Evolutionary conservation across 2,888 invertebrate species (phyloP).

Genomic region (Eristalis arbustorum): DNA sequence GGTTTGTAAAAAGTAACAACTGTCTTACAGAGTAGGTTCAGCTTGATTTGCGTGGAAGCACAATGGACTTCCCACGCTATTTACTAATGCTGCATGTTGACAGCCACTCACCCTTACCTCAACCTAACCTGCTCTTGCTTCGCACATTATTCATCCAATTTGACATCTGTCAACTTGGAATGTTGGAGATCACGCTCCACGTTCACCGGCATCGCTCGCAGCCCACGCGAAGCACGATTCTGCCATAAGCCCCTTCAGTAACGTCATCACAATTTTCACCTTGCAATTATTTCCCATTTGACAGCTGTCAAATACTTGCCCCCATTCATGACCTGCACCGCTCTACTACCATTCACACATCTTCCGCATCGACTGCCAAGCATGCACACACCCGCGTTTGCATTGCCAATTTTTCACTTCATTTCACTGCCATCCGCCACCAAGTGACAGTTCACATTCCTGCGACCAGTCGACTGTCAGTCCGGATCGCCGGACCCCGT

Average conservation of each 20-base stretch:
- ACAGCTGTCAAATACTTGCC: not conserved
- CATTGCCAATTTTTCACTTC: not conserved
- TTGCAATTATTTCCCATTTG: not conserved
- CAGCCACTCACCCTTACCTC: no score
- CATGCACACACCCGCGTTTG: not conserved
- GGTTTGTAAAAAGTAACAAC: no score
- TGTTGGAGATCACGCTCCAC: no score
- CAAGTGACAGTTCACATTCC: not conserved
- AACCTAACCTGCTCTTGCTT: no score
- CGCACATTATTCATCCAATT: no score
- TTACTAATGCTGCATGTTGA: no score
- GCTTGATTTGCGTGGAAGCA: no score
- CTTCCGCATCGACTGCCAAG: not conserved
- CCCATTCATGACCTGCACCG: not conserved
- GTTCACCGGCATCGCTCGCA: no score
- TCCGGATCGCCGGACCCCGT: not conserved
- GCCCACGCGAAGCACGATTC: not conserved
- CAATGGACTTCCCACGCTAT: no score
- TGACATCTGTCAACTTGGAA: no score
- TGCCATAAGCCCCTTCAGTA: not conserved
- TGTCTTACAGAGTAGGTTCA: no score
- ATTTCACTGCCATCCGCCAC: not conserved
- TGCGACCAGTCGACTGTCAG: not conserved
- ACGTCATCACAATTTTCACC: not conserved
- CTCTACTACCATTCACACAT: not conserved